A percentile compares a stretch with the other conserved stretches of the same genome.
phyloP scores from a whole-genome alignment of 2,797 vertebrate species.

The Semaprochilodus insignis region DNA sequence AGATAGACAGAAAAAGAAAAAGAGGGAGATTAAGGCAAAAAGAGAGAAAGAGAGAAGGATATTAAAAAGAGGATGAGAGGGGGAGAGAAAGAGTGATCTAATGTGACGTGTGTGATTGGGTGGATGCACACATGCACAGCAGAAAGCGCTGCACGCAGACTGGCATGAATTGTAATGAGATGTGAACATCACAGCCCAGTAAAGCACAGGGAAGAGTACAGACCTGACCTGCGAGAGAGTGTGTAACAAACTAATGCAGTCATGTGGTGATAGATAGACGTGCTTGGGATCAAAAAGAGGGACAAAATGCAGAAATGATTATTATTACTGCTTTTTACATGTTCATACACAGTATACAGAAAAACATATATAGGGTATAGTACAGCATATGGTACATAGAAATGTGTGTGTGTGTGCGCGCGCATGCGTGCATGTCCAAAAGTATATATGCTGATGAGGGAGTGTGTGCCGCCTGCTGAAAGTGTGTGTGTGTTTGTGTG shows the following conservation, averaged over 20 bases:
- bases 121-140: conserved; percentile 25
- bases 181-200: conserved; percentile 45
- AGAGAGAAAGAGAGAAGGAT: neutral
- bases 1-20: neutral
- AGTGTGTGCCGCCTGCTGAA: neutral
- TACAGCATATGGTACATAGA: neutral
- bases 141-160: conserved; percentile 26
- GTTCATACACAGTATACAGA: no score
- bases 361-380: no score
- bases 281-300: neutral
- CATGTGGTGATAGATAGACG: conserved; percentile 13
- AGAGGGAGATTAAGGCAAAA: neutral
- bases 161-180: conserved; percentile 53
- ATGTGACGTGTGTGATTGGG: conserved; percentile 31
- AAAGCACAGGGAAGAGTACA: conserved; percentile 31
- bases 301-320: neutral
- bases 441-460: neutral
- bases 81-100: conserved; percentile 21
- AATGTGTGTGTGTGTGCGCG: neutral
- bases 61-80: neutral
- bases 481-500: neutral
- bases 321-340: neutral
- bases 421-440: neutral
- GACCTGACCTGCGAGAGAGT: conserved; percentile 21
- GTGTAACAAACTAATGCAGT: conserved; percentile 45